Base-by-base conservation (phyloP, 2,888 invertebrate species). In the Drosophila yooni region DNA sequence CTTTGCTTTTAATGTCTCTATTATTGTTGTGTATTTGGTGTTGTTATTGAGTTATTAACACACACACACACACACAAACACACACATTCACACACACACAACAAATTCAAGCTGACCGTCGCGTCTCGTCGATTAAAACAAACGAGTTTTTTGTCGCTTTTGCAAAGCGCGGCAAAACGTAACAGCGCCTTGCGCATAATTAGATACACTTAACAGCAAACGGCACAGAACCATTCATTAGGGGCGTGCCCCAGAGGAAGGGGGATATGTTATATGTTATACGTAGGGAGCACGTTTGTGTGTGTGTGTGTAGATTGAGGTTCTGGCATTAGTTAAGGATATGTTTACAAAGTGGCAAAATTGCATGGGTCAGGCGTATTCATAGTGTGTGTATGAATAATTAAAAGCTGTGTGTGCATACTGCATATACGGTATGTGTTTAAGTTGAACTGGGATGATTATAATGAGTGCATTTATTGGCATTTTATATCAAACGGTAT, bases 41-140 rank as follows among this genome's bases (percentile, higher is more conserved):
- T 81, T 82, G 82, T 87, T 87, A 86, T 84, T 87, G 86, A 84
- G 89, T 88, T 87, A 84, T 89, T 86, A 86, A 86, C 77, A 70
- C 76, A 66, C 82, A 79, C 74, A 76, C 64, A 68, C 59, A 68
- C 69, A 40, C 62, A 46, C 46, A 51, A 34, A 59, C 46, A 40
- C 60, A 58, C 36, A 40, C 58, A 48, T 57, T 58, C 64, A 56
- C 63, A 54, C 46, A 25, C 25, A 18, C 48, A 40, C 70, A 82
- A 77, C 74, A 82, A 82, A 82, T 74, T 46, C 25, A 82, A 82
- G 82, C 82, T 82, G 79, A 77, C 56, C 74, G 72, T 75, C 81
- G 77, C 81, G 33, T 53, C 33, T 33, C 67, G 71, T 71, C 79
- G 72, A 66, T 76, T 79, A 78, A 78, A 82, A 76, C 76, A 81